phyloP scores from a whole-genome alignment of 1,140 invertebrate genomes.

The Sminthurinus signatus region DNA sequence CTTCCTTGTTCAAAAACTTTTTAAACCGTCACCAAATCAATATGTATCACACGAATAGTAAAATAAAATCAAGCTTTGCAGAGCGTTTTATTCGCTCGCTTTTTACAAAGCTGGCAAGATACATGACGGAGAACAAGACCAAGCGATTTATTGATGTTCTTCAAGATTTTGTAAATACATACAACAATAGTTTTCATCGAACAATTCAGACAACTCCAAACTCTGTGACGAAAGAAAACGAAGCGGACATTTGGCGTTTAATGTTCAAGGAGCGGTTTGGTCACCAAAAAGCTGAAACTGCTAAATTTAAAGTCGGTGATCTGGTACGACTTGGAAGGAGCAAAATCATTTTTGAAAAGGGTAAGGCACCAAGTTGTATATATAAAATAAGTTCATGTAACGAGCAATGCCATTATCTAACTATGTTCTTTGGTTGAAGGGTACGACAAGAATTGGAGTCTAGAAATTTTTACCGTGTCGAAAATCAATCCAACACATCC shows the following conservation, averaged over 20 bases:
- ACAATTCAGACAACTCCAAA: conserved; percentile 15
- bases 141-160: conserved; percentile 12
- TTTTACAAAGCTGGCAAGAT: conserved; percentile 6
- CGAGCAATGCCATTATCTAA: neutral
- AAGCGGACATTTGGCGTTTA: neutral
- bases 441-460: conserved; percentile 2
- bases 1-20: neutral
- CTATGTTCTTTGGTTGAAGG: neutral
- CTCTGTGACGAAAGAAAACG: conserved; percentile 15
- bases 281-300: neutral
- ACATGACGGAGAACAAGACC: conserved; percentile 14
- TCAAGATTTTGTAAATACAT: conserved; percentile 9
- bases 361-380: neutral
- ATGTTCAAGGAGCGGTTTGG: neutral
- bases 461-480: conserved; percentile 6
- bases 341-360: conserved; percentile 11
- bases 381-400: neutral
- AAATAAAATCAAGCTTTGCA: conserved; percentile 7
- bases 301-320: conserved; percentile 12
- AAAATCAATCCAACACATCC: conserved; percentile 3
- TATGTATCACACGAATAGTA: conserved; percentile 3
- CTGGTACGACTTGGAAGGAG: neutral
- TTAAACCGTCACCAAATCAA: conserved; percentile 5
- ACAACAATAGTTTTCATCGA: conserved; percentile 24
- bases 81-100: conserved; percentile 18